phyloP scores from a whole-genome alignment of 2,888 invertebrate species.

The Caenorhabditis auriculariae region DNA sequence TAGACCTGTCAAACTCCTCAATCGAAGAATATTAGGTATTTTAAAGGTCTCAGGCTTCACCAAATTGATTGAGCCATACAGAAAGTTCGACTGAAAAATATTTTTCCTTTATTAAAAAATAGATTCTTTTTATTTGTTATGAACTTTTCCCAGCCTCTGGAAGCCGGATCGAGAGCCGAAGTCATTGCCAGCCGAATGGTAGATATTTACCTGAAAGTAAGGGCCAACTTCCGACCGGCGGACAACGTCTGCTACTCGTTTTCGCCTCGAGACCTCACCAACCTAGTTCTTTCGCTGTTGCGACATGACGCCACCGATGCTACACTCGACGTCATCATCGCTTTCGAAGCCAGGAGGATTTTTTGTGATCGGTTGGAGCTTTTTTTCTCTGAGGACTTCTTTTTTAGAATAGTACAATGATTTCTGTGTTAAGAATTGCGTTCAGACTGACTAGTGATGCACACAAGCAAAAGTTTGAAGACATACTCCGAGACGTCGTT shows the following conservation, averaged over 20 bases:
- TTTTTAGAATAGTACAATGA: too few relatives aligned
- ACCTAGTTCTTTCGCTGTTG: conserved; percentile 65
- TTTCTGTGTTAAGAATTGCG: too few relatives aligned
- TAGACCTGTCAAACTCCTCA: too few relatives aligned
- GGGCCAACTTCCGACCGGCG: conserved; percentile 67
- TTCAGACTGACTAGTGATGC: conserved; percentile 25
- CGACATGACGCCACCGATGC: conserved; percentile 26
- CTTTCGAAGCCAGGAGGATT: conserved; percentile 44
- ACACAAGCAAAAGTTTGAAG: conserved; percentile 34
- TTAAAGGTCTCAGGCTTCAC: too few relatives aligned
- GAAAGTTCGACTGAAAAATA: too few relatives aligned
- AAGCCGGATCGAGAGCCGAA: conserved; percentile 36
- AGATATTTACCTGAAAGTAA: conserved; percentile 27
- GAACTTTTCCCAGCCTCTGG: conserved; percentile 9
- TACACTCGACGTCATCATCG: conserved; percentile 8
- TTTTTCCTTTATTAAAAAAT: too few relatives aligned
- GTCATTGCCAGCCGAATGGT: conserved; percentile 72
- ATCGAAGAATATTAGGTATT: too few relatives aligned
- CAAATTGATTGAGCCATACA: too few relatives aligned
- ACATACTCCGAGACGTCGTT: conserved; percentile 20
- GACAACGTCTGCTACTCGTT: conserved; percentile 65
- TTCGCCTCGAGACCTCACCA: conserved; percentile 77
- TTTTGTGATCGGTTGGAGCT: conserved; percentile 41
- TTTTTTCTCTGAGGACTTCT: too few relatives aligned
- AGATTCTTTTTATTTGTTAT: too few relatives aligned